Percentiles rank a stretch among this genome's conserved stretches.
phyloP scores from a whole-genome alignment of 1,140 invertebrate species.

The Triops cancriformis region DNA sequence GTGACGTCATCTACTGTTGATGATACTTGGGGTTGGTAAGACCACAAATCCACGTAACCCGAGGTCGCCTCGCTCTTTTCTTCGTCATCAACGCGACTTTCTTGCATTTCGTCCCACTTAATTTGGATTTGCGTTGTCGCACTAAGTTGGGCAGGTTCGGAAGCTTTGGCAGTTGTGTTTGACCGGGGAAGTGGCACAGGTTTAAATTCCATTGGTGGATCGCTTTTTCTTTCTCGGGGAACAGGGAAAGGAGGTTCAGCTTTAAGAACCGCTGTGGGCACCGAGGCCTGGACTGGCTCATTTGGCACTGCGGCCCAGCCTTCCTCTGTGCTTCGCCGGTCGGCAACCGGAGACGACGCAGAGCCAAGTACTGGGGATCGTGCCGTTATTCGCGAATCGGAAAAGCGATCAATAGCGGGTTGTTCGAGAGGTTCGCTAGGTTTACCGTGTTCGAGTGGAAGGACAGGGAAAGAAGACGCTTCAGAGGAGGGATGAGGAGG shows the following conservation, averaged over 20 bases:
- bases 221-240: not conserved
- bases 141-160: not conserved
- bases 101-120: not conserved
- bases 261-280: not conserved
- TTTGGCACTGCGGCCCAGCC: not conserved
- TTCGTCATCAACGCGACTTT: not conserved
- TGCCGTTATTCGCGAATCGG: conserved; percentile 11
- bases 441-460: not conserved
- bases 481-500: conserved; percentile 11
- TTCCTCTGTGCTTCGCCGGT: not conserved
- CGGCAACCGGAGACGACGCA: not conserved
- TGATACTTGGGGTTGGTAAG: not conserved
- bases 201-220: not conserved
- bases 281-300: not conserved
- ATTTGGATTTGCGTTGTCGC: not conserved
- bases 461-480: conserved; percentile 17
- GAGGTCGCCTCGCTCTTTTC: not conserved
- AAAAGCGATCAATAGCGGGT: not conserved
- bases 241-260: not conserved
- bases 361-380: not conserved
- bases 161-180: not conserved
- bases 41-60: not conserved
- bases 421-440: not conserved
- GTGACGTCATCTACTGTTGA: not conserved
- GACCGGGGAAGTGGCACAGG: not conserved